Evolutionary conservation across 2,113 vertebrate genomes (phyloP), one percentile per base, ranked within the genome.

Genomic region (Halcyon malimbica): DNA sequence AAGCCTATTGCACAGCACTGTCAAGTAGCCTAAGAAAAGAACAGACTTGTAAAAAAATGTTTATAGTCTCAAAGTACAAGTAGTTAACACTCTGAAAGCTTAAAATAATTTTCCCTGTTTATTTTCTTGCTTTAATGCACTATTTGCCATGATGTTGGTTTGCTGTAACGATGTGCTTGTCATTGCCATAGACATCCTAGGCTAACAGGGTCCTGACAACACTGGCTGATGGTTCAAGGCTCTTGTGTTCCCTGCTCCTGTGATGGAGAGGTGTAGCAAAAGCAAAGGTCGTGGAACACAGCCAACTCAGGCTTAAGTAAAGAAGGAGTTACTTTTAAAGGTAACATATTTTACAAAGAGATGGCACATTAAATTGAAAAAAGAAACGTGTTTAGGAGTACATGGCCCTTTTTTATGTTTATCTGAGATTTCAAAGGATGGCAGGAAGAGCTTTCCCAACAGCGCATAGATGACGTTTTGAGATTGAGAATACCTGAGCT

Each of bases 151-250:
- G 67, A 41, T 0, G 1, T 29, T 1, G 42, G 44, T 28, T 15
- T 44, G 28, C 25, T 60, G 42, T 56, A 57, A 35, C 5, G 41
- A 67, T 1, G 1, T 4, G 28, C 54, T 63, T 0, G 0, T 35
- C 33, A 35, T 6, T 51, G 54, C 42, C 60, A 51, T 4, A 51
- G 41, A 19, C 46, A 62, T 19, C 56, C 39, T 17, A 33, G 29
- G 46, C 59, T 44, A 70, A 19, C 51, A 60, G 41, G 31, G 8
- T 28, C 35, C 37, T 41, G 41, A 15, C 29, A 51, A 46, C 48
- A 25, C 11, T 19, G n/a, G 11, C 26, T 0, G 6, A 41, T 10
- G 65, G 39, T 26, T 54, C 53, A 29, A 75, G 56, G 50, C 31
- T 79, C 26, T 54, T 20, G 19, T 19, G 28, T 35, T 89, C 31